A percentile compares a stretch with the other conserved stretches of the same genome.
Evolutionary conservation across 1,140 invertebrate genomes (phyloP).

Genomic region (Nixonia krombeini): DNA sequence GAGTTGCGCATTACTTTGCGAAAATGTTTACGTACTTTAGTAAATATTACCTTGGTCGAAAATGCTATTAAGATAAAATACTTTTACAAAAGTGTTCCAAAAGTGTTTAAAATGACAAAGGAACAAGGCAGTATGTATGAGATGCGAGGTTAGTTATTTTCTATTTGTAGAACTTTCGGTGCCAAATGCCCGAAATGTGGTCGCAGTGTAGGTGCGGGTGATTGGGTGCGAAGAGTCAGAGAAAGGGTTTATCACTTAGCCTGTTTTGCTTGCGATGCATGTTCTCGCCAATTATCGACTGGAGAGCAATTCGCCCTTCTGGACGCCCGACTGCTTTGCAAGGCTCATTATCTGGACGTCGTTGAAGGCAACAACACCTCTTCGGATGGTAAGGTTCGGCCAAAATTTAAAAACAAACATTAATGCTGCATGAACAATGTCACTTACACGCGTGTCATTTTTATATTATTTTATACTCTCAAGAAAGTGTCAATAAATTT

Average conservation of each 20-base stretch:
- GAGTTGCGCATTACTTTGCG: too few relatives aligned
- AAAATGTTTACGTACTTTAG: too few relatives aligned
- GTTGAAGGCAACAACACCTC: slow-evolving; percentile 91
- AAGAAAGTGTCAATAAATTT: too few relatives aligned
- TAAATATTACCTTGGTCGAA: too few relatives aligned
- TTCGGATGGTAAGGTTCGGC: slow-evolving; percentile 85
- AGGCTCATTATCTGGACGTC: slow-evolving; percentile 95
- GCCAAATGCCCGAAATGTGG: slow-evolving; percentile 97
- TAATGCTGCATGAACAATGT: too few relatives aligned
- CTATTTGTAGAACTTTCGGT: slow-evolving; percentile 88
- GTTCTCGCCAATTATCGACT: slow-evolving; percentile 95
- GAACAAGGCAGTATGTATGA: too few relatives aligned
- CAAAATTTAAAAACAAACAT: not conserved
- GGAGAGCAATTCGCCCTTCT: slow-evolving; percentile 98
- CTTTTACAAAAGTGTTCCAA: too few relatives aligned
- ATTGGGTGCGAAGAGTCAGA: slow-evolving; percentile 96
- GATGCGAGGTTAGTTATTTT: too few relatives aligned
- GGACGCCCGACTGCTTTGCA: slow-evolving; percentile 93
- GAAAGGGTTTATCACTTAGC: slow-evolving; percentile 97
- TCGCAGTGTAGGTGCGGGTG: slow-evolving; percentile 90
- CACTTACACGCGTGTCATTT: too few relatives aligned
- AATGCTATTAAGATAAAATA: too few relatives aligned
- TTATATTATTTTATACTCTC: too few relatives aligned
- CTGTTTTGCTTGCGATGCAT: slow-evolving; percentile 98
- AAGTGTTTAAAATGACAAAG: too few relatives aligned